Base-by-base conservation (phyloP, 1,140 invertebrate genomes). In the Bombus pascuorum region DNA sequence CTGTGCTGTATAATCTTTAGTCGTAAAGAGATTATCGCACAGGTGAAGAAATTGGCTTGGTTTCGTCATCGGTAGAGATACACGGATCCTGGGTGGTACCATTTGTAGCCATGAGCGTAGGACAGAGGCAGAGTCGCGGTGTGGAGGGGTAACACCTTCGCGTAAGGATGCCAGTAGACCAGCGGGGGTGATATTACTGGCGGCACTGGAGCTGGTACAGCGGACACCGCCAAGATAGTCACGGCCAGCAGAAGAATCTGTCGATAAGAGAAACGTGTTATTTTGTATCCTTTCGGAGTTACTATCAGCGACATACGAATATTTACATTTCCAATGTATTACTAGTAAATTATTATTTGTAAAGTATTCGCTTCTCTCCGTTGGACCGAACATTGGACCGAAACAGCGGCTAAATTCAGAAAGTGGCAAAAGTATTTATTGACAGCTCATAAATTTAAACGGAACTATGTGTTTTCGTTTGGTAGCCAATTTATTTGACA, bases 51-150 rank as follows among this genome's bases (percentile, higher is more conserved):
- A 4, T 18, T n/a, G 9, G 34, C 6, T 3, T 13, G 28, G 15
- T 15, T 25, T 10, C 47, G 5, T 62, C n/a, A 65, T 86, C 47
- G 87, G 57, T 89, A 89, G 34, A 71, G 2, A 39, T 89, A 90
- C 47, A 81, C 15, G 15, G 78, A 73, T 32, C 87, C 86, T 2
- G 89, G 91, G n/a, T 92, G 75, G 1, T 84, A 37, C 86, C 79
- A 91, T 47, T 80, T 89, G 70, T 90, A 89, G 9, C 75, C 44
- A 32, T 86, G 57, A 13, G 72, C 87, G 80, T 92, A 92, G 28
- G 88, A 70, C 32, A 91, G 37, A 25, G 91, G 91, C 28, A 79
- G 22, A 25, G 77, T 37, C 1, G 71, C 66, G 9, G 90, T 47
- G 44, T 92, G 83, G 8, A 90, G 39, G 15, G 89, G 90, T 22